Evolutionary conservation across 1,140 invertebrate species (phyloP), one percentile per base, ranked within the genome.

Genomic region (Dendrolimus kikuchii): DNA sequence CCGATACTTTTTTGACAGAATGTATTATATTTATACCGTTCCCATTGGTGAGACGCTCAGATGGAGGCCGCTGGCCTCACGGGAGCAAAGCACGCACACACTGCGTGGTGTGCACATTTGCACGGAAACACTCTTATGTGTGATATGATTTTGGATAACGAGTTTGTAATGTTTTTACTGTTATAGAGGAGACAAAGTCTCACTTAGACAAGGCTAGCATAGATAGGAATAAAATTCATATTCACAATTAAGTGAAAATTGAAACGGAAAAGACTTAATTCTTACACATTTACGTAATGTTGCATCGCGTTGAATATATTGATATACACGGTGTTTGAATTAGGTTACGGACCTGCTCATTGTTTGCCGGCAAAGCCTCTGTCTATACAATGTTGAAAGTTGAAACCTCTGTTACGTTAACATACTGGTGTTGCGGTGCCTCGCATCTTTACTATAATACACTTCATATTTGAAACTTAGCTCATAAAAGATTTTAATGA

Each of bases 211-310:
- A 72, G 77, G 82, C 82, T 86, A 86, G 82, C 68, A 72, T 86
- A 86, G 81, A 81, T 86, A 84, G 81, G 75, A 76, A 71, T 80
- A 60, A 70, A 82, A 77, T 75, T 81, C 75, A 80, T 74, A 70
- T 76, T 81, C 72, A 74, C 68, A 77, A 78, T 76, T 64, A 74
- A 81, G 74, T 84, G 82, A 84, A 73, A 77, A 81, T 71, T 78
- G 82, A 76, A 86, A 86, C 83, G 75, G 75, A 86, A 63, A 86
- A 86, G 83, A 86, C 83, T 86, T 81, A 84, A 86, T 82, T 84
- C 81, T 77, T 76, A 74, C 67, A 78, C 64, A 75, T 77, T 81
- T 83, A 81, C 73, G 74, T 77, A 81, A 78, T 84, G 79, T 81
- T 81, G 78, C 78, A 81, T 71, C 76, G 64, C 70, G 79, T 78